Conservation (phyloP, 1,140 invertebrate genomes). For the Venustaconcha ellipsiformis region DNA sequence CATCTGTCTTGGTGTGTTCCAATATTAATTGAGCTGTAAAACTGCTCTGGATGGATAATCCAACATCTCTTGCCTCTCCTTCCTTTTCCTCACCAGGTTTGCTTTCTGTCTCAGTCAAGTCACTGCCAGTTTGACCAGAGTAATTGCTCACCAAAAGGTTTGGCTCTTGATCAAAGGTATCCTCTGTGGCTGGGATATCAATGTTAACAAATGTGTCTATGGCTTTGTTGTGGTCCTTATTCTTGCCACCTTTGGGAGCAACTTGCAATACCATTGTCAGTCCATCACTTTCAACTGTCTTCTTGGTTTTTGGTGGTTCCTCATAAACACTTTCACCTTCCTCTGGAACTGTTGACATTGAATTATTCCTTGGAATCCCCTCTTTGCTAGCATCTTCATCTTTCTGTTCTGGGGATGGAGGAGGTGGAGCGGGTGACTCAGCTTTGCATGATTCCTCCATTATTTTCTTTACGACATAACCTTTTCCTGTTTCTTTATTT, state of each 20-base stretch:
- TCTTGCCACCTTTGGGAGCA: constrained; percentile 13
- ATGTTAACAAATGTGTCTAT: constrained; percentile 49
- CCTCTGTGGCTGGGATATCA: constrained; percentile 38
- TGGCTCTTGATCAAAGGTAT: neutral
- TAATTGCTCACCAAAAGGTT: too few species aligned
- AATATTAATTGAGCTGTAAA: constrained; percentile 14
- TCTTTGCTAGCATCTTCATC: constrained; percentile 19
- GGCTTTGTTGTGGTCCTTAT: neutral
- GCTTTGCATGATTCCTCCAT: constrained; percentile 35
- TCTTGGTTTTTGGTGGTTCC: constrained; percentile 37
- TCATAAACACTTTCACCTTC: neutral
- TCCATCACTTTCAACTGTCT: constrained; percentile 9
- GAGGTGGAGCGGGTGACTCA: constrained; percentile 52
- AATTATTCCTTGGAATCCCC: too few species aligned
- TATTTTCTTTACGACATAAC: constrained; percentile 14
- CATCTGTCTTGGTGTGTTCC: constrained; percentile 10
- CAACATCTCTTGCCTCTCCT: constrained; percentile 16
- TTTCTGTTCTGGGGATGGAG: constrained; percentile 53
- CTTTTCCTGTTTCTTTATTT: constrained; percentile 11
- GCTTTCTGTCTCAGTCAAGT: neutral
- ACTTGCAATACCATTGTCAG: constrained; percentile 18
- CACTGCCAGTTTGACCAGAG: too few species aligned
- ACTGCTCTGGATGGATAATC: constrained; percentile 28
- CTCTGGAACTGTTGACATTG: too few species aligned
- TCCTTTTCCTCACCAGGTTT: constrained; percentile 5